A percentile compares a stretch with the other conserved stretches of the same genome.
These are phyloP conservation scores for Motacilla tschutschensis DNA, from an alignment of 2,113 vertebrate species.

Conservation along the genomic window DNA sequence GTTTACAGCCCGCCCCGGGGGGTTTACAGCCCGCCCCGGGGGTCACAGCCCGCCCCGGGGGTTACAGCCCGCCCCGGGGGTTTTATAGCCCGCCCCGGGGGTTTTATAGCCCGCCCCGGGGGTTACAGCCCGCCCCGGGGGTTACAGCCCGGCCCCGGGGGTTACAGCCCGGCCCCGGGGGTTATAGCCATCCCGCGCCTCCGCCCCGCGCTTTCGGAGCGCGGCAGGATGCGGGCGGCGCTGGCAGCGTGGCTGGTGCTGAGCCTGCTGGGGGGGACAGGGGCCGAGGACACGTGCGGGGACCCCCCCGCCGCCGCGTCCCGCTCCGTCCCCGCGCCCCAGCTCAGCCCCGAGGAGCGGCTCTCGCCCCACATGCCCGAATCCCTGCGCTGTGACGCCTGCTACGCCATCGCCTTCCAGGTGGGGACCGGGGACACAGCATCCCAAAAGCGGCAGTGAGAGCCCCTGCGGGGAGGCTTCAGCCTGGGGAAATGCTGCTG, in stretches of 20 bases:
- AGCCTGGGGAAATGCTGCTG: background rate
- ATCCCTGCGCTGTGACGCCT: slow-evolving; percentile 68
- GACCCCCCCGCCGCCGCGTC: rapidly evolving
- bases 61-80: background rate
- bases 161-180: background rate
- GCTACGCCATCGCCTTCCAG: slow-evolving; percentile 69
- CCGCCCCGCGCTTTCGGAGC: rapidly evolving
- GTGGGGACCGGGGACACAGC: background rate
- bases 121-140: background rate
- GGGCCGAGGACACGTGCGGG: background rate
- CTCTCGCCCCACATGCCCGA: slow-evolving; percentile 66
- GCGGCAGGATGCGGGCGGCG: background rate
- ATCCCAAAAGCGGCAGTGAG: rapidly evolving
- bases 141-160: background rate
- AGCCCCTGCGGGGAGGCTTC: rapidly evolving
- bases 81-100: too few relatives aligned
- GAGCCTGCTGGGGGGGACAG: background rate
- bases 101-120: background rate
- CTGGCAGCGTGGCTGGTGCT: slow-evolving; percentile 8
- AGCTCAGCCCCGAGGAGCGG: slow-evolving; percentile 66
- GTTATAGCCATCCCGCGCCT: background rate
- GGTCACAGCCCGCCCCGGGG: background rate
- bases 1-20: background rate
- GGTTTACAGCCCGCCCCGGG: background rate
- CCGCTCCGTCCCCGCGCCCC: background rate